These are phyloP conservation scores for Ariopsis seemanni DNA, from an alignment of 2,113 vertebrate genomes.

Conservation along the genomic window DNA sequence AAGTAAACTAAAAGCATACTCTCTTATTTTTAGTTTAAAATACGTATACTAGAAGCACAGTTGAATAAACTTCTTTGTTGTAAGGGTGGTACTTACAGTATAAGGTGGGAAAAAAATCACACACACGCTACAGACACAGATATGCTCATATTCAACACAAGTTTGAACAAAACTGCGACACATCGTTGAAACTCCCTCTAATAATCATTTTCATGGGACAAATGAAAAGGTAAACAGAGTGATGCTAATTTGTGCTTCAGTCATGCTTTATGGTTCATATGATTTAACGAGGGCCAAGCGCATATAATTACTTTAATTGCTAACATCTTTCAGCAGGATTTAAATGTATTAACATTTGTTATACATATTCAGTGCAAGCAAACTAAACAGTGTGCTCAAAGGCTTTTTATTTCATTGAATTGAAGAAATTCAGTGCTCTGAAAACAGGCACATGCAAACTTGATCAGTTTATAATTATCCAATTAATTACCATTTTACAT, in stretches of 20 bases:
- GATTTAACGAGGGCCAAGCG: slow-evolving; percentile 60
- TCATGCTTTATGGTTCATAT: slow-evolving; percentile 52
- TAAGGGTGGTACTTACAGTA: not conserved
- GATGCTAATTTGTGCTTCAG: slow-evolving; percentile 48
- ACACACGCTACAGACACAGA: not conserved
- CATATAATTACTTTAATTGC: slow-evolving; percentile 61
- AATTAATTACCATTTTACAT: not conserved
- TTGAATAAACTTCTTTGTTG: no score
- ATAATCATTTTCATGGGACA: slow-evolving; percentile 37
- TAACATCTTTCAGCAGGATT: slow-evolving; percentile 61
- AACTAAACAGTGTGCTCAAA: slow-evolving; percentile 54
- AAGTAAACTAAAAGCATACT: no score
- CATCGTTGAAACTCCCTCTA: slow-evolving; percentile 34
- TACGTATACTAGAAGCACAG: no score
- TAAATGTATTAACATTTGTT: slow-evolving; percentile 60
- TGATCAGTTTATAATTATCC: not conserved
- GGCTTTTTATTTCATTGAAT: slow-evolving; percentile 34
- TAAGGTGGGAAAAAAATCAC: slow-evolving; percentile 11
- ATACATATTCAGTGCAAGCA: slow-evolving; percentile 64
- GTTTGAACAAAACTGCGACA: not conserved
- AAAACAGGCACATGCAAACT: not conserved
- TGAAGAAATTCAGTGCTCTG: slow-evolving; percentile 9
- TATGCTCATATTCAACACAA: not conserved
- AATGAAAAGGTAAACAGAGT: slow-evolving; percentile 44
- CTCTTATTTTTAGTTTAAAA: no score